Base-by-base conservation (phyloP, 2,888 invertebrate genomes). In the Polymixis lichenea region DNA sequence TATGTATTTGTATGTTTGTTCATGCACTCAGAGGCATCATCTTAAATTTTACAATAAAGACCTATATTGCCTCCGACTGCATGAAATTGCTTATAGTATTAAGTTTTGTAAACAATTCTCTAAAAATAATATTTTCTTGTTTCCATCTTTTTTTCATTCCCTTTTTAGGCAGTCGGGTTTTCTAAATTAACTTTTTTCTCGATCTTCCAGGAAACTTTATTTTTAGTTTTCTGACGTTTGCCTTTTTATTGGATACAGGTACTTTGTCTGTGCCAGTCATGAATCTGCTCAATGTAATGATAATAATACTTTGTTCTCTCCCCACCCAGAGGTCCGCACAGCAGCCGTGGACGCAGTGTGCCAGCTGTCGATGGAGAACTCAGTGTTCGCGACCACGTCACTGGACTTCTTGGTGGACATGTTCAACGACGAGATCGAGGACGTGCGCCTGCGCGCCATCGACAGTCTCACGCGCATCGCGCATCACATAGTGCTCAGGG, bases 381-480 rank as follows among this genome's bases (percentile, higher is more conserved):
- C 98, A 0, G 97, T 97, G 58, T 99, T 99, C 95, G 99, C 99
- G 0, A 97, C 98, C 71, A 97, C 98, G 49, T 98, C 99, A 0
- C 97, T 99, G 55, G 99, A 99, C 94, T 99, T 99, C 92, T 97
- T 99, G 64, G 99, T 99, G 2, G 99, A 99, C 93, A 99, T 99
- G 99, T 99, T 99, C 94, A 99, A 99, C 94, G 99, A 99, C 92
- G 99, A 99, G 97, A 99, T 99, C 85, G 99, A 99, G 94, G 98
- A 98, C 91, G 99, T 99, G 19, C 97, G 99, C 32, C 97, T 99
- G 75, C 98, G 98, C 90, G 99, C 99, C 4, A 99, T 99, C 87
- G 98, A 99, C 93, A 98, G 99, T 88, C 97, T 99, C 88, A 98
- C 98, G 28, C 98, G 98, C 88, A 99, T 99, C 90, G 98, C 99